phyloP scores from a whole-genome alignment of 2,113 vertebrate genomes.

The Perccottus glenii region DNA sequence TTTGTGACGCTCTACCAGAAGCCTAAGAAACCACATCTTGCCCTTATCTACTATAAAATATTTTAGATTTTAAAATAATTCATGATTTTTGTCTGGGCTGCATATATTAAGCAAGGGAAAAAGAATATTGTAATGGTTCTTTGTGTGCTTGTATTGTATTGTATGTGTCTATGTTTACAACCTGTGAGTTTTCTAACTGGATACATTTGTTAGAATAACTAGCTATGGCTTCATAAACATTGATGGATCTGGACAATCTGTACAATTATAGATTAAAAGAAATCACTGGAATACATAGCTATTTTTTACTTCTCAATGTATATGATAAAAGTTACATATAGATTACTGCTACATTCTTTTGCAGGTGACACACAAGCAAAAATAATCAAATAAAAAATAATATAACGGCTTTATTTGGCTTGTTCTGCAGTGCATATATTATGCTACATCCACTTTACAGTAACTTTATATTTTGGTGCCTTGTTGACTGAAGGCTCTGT shows the following conservation, averaged over 20 bases:
- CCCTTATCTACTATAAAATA: slow-evolving; percentile 92
- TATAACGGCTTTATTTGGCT: no score
- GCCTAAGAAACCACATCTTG: slow-evolving; percentile 81
- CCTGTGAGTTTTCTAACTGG: slow-evolving; percentile 67
- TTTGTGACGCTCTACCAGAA: slow-evolving; percentile 82
- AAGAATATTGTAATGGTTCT: slow-evolving; percentile 49
- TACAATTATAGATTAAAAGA: slow-evolving; percentile 93
- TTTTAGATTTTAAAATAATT: slow-evolving; percentile 90
- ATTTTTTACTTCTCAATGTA: slow-evolving; percentile 72
- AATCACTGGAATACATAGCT: slow-evolving; percentile 78
- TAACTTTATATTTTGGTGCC: no score
- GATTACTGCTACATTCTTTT: slow-evolving; percentile 78
- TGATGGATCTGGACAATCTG: slow-evolving; percentile 95
- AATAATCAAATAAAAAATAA: slow-evolving; percentile 74
- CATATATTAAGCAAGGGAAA: slow-evolving; percentile 83
- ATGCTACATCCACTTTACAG: slow-evolving; percentile 39
- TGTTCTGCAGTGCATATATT: no score
- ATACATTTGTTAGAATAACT: slow-evolving; percentile 81
- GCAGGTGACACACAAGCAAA: slow-evolving; percentile 80
- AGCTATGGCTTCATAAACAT: slow-evolving; percentile 79
- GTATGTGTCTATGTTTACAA: slow-evolving; percentile 47
- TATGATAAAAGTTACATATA: slow-evolving; percentile 82
- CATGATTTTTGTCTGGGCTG: slow-evolving; percentile 80
- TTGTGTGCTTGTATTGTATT: slow-evolving; percentile 52
- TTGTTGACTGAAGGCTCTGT: no score